Conservation (phyloP, 2,888 invertebrate genomes). For the Litoditis marina region DNA sequence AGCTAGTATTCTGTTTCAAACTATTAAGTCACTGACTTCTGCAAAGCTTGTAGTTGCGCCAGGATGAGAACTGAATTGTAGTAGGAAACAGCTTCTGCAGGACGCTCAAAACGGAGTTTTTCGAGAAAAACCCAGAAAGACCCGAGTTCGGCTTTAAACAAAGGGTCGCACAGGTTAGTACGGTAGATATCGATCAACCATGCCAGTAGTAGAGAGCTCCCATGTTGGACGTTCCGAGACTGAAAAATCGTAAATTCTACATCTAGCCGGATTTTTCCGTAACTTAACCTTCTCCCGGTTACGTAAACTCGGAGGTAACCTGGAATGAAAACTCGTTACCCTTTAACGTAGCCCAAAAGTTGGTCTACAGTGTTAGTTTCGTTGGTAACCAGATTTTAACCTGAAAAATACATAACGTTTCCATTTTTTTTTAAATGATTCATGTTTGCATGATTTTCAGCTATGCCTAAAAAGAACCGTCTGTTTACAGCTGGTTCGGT, state of each 20-base stretch:
- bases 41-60: neutral
- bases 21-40: neutral
- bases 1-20: neutral
- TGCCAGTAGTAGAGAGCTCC: slow-evolving; percentile 7
- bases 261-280: no score
- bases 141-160: slow-evolving; percentile 9
- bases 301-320: no score
- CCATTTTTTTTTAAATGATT: no score
- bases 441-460: no score
- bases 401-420: no score
- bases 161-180: neutral
- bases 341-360: no score
- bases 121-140: slow-evolving; percentile 1
- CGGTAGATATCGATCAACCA: slow-evolving; percentile 14
- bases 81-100: neutral
- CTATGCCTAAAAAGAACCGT: no score
- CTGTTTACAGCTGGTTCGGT: no score
- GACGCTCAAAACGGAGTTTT: slow-evolving; percentile 9
- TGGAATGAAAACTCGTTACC: no score
- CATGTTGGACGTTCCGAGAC: slow-evolving; percentile 1
- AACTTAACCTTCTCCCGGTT: no score
- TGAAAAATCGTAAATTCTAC: neutral
- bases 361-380: no score
- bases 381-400: no score
- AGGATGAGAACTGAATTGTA: slow-evolving; percentile 11